Evolutionary conservation across 2,797 vertebrate genomes (phyloP).

Genomic region (Bryconaethiops microstoma): DNA sequence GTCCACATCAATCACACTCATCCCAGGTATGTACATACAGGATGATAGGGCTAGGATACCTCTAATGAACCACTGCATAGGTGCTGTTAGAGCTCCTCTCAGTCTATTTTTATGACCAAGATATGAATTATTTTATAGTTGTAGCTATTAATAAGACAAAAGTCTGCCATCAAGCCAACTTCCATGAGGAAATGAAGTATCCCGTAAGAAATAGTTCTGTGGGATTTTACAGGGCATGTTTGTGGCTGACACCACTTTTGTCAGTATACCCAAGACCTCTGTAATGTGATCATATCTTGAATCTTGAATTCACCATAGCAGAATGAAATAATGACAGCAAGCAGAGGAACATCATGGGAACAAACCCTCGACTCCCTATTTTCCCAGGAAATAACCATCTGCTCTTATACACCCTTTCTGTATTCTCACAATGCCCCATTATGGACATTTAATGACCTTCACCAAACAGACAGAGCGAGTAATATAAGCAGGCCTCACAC

Average conservation of each 20-base stretch:
- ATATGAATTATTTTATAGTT: neutral
- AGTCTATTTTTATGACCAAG: neutral
- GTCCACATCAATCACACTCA: neutral
- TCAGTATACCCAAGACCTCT: neutral
- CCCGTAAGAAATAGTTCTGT: neutral
- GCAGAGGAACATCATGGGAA: neutral
- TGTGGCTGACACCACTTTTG: neutral
- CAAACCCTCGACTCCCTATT: neutral
- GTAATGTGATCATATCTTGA: neutral
- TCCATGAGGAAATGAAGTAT: neutral
- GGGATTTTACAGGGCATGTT: too few species aligned
- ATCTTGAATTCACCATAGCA: neutral
- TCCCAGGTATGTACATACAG: neutral
- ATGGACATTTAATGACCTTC: conserved; percentile 27
- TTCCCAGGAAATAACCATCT: conserved; percentile 8
- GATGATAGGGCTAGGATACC: neutral
- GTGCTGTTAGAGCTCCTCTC: neutral
- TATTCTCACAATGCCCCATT: conserved; percentile 6
- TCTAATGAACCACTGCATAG: neutral
- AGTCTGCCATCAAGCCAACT: neutral
- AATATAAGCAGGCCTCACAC: conserved; percentile 12
- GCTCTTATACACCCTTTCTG: neutral
- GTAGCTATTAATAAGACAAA: neutral
- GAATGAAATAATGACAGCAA: neutral
- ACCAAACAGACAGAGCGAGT: neutral